These are phyloP conservation scores for Ranitomeya imitator DNA, from an alignment of 2,113 vertebrate species.

Conservation along the genomic window DNA sequence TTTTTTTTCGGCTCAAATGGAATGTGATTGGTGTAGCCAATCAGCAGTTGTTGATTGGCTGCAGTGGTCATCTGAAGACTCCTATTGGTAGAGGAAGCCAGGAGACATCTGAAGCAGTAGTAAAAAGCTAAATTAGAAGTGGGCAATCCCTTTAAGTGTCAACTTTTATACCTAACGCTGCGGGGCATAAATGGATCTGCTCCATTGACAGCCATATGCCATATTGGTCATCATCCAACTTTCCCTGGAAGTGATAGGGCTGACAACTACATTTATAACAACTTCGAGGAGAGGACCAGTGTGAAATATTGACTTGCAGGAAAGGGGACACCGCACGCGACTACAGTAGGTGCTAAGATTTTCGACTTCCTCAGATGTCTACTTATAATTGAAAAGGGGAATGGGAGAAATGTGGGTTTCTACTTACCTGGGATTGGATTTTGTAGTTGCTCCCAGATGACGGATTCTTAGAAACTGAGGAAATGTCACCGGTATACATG, in stretches of 20 bases:
- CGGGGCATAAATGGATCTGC: too few relatives aligned
- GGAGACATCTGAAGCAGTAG: too few relatives aligned
- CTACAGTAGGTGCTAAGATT: not conserved
- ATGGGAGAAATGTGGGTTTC: slow-evolving; percentile 34
- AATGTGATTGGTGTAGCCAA: too few relatives aligned
- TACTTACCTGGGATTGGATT: not conserved
- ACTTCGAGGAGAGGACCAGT: not conserved
- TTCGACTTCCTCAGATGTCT: slow-evolving; percentile 35
- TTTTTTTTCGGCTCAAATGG: too few relatives aligned
- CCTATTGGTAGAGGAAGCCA: too few relatives aligned
- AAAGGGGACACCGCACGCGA: not conserved
- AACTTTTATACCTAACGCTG: too few relatives aligned
- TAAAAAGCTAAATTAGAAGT: too few relatives aligned
- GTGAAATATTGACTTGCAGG: not conserved
- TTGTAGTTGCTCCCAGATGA: not conserved
- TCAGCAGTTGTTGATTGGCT: too few relatives aligned
- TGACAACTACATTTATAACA: not conserved
- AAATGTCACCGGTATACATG: slow-evolving; percentile 12
- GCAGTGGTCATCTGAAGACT: too few relatives aligned
- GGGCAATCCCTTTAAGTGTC: too few relatives aligned
- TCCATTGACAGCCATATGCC: not conserved
- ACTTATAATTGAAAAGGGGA: slow-evolving; percentile 1
- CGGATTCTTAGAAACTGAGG: not conserved
- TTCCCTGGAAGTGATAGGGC: not conserved
- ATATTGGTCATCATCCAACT: not conserved